phyloP scores from a whole-genome alignment of 1,140 invertebrate genomes.

The Drosophila eugracilis region DNA sequence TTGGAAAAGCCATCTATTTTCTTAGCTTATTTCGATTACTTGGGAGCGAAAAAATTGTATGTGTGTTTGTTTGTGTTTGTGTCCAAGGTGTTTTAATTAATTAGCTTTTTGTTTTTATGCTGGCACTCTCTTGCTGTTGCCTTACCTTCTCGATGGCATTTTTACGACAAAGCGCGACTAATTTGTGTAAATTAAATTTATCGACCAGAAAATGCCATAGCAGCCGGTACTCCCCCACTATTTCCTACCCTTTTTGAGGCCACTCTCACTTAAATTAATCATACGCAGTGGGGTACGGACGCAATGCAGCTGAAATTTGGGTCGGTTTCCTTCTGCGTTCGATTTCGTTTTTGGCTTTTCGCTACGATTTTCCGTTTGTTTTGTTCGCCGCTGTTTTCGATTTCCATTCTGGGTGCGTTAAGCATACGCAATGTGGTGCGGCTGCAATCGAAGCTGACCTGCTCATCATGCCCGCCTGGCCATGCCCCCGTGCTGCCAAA shows the following conservation, averaged over 20 bases:
- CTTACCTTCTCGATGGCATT: conserved; percentile 64
- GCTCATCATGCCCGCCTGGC: conserved; percentile 36
- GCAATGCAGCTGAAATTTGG: conserved; percentile 58
- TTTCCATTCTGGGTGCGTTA: conserved; percentile 66
- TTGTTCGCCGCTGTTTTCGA: conserved; percentile 21
- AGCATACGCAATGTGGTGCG: conserved; percentile 72
- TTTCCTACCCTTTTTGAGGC: conserved; percentile 3
- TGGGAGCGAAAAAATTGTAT: not conserved
- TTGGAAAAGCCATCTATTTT: conserved; percentile 35
- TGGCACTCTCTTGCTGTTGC: conserved; percentile 54
- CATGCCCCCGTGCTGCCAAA: not conserved
- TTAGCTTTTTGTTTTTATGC: conserved; percentile 80
- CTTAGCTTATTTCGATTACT: conserved; percentile 38
- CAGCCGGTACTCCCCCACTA: conserved; percentile 46
- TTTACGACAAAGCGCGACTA: conserved; percentile 81
- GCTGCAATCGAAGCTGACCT: conserved; percentile 38
- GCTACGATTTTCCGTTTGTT: conserved; percentile 6
- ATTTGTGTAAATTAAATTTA: conserved; percentile 84
- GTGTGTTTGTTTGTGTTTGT: conserved; percentile 8
- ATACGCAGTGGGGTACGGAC: conserved; percentile 56
- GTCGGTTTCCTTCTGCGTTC: conserved; percentile 37
- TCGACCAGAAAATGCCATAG: conserved; percentile 79
- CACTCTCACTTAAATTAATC: conserved; percentile 72
- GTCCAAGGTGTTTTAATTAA: conserved; percentile 79
- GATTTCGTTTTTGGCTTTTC: conserved; percentile 30